phyloP scores from a whole-genome alignment of 1,140 invertebrate genomes.

The Procambarus virginalis region DNA sequence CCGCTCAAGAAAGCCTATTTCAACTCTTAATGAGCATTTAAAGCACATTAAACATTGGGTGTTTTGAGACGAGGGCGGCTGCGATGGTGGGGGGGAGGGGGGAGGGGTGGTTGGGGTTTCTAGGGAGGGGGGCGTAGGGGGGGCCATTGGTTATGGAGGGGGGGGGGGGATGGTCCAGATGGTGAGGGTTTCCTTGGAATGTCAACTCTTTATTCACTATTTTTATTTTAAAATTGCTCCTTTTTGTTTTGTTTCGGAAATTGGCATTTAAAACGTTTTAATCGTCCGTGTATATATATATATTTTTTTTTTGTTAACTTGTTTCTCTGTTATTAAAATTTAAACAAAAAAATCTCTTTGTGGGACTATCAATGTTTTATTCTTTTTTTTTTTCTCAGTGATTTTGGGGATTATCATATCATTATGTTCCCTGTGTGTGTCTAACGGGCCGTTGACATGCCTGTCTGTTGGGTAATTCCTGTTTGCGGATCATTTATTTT shows the following conservation, averaged over 20 bases:
- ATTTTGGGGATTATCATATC: too few relatives aligned
- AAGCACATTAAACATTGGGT: constrained; percentile 65
- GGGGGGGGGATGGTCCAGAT: too few relatives aligned
- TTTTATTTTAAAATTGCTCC: not conserved
- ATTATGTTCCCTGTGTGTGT: too few relatives aligned
- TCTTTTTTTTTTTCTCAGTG: too few relatives aligned
- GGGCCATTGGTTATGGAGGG: too few relatives aligned
- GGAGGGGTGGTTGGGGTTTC: too few relatives aligned
- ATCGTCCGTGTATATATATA: not conserved
- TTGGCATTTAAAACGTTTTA: not conserved
- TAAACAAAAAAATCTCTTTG: too few relatives aligned
- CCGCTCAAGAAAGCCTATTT: constrained; percentile 59
- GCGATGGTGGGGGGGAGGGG: not conserved
- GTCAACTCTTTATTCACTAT: not conserved
- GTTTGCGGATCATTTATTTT: too few relatives aligned
- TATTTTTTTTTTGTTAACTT: not conserved
- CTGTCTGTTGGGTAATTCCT: too few relatives aligned
- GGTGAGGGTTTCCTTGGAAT: not conserved
- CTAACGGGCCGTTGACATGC: too few relatives aligned
- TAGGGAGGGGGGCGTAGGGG: too few relatives aligned
- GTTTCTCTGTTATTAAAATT: not conserved
- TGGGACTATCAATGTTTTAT: too few relatives aligned
- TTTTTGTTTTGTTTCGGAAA: not conserved
- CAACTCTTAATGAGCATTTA: constrained; percentile 68
- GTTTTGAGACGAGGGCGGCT: constrained; percentile 47